Evolutionary conservation across 2,888 invertebrate species (phyloP).

Genomic region (Phymatocera aterrima): DNA sequence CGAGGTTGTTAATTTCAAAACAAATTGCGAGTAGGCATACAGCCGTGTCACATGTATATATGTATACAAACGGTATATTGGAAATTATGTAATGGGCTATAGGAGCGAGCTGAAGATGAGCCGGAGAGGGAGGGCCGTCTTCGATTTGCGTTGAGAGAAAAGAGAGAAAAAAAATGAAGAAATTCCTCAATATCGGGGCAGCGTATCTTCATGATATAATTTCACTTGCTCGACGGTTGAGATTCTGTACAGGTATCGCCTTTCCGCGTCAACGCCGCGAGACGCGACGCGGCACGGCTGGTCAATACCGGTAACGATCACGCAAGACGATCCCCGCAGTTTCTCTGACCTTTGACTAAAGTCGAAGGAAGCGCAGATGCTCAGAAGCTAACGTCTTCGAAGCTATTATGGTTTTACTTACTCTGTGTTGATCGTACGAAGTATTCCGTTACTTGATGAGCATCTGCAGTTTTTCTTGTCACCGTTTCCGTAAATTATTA

Average conservation of each 20-base stretch:
- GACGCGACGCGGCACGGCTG: background rate
- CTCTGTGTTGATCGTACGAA: too few relatives aligned
- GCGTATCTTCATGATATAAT: background rate
- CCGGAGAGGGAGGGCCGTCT: background rate
- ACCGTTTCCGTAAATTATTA: too few relatives aligned
- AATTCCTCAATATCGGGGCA: background rate
- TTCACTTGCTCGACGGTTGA: background rate
- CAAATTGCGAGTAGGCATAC: conserved; percentile 25
- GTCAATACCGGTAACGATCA: background rate
- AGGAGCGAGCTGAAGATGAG: conserved; percentile 12
- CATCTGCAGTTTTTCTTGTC: too few relatives aligned
- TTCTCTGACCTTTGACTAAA: conserved; percentile 62
- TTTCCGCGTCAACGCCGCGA: background rate
- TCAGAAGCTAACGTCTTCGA: background rate
- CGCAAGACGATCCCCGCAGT: conserved; percentile 46
- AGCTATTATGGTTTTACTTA: background rate
- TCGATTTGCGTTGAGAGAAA: conserved; percentile 4
- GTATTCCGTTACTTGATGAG: too few relatives aligned
- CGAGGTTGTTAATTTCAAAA: conserved; percentile 42
- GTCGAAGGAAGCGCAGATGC: conserved; percentile 49
- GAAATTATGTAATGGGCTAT: background rate
- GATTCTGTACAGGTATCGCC: background rate
- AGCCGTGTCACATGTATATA: background rate
- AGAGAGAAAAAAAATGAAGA: background rate
- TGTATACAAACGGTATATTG: too few relatives aligned